Conservation (phyloP, 2,888 invertebrate species). For the Lithosia quadra region DNA sequence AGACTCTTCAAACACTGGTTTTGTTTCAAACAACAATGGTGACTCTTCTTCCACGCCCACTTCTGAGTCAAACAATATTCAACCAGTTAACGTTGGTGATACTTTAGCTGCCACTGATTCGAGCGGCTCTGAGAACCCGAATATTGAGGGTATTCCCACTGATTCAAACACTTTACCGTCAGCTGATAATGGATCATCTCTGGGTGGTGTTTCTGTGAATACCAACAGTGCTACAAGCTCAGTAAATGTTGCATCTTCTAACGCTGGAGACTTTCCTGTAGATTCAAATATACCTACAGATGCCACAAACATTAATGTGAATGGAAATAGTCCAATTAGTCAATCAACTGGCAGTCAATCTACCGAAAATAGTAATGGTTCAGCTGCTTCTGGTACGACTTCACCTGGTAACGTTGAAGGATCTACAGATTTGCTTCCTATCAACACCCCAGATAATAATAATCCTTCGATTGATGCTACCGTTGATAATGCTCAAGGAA, state of each 20-base stretch:
- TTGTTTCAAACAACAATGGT: neutral
- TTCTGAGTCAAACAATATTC: neutral
- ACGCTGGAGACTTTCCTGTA: neutral
- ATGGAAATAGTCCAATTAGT: neutral
- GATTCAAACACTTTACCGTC: neutral
- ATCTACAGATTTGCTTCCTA: neutral
- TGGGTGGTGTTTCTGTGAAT: neutral
- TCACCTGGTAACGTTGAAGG: neutral
- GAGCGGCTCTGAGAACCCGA: neutral
- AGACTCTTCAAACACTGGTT: slow-evolving; percentile 4
- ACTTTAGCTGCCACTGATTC: neutral
- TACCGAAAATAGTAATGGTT: neutral
- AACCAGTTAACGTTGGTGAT: neutral
- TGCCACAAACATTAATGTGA: neutral
- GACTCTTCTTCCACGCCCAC: neutral
- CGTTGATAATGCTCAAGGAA: neutral
- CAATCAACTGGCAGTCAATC: slow-evolving; percentile 8
- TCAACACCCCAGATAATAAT: neutral
- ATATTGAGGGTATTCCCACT: neutral
- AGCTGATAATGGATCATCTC: slow-evolving; percentile 1
- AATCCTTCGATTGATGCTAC: neutral
- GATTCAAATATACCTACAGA: neutral
- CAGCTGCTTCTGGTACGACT: neutral
- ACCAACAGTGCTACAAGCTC: neutral
- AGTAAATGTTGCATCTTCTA: neutral